Base-by-base conservation (phyloP, 2,113 vertebrate species). In the Limnothrissa miodon region DNA sequence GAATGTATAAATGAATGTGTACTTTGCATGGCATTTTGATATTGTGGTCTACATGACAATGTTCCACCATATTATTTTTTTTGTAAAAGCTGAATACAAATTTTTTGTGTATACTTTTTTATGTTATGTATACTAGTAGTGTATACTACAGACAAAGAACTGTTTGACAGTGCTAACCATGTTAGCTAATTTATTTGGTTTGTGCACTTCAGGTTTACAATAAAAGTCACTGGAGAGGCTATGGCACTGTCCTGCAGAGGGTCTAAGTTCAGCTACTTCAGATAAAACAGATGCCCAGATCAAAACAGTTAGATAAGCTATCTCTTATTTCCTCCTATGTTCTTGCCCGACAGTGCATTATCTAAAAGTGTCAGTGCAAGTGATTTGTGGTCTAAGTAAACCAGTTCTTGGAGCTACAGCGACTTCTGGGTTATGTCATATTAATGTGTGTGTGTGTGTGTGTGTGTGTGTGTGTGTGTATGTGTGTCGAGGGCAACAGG, bases 401-500 rank as follows among this genome's bases (percentile, higher is more conserved):
- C 4, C 3, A 44, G 25, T 33, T 13, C 13, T 25, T 78, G 10
- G 23, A 84, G 33, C 0, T 56, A 29, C 39, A 33, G 78, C 33
- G 62, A 80, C 4, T 62, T 79, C 88, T 92, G 90, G 70, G 80
- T 80, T 86, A 46, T 83, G 39, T 92, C 89, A 81, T 84, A 45
- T 74, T 87, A 81, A 89, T 78, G 29, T 36, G 21, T 42, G 59
- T 83, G 48, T 53, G 48, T 53, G 48, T 53, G 48, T 53, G 48
- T 53, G 48, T 53, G 48, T 53, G 48, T 53, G 48, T 53, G 48
- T 53, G 48, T 53, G 48, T 53, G 48, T 53, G 59, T 66, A 25
- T 66, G 59, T 66, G 59, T 66, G 59, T 66, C 9, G 10, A 19
- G 81, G 83, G 84, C 81, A 81, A 33, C 80, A 84, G 70, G 79